Percentiles rank a stretch among this genome's conserved stretches.
Conservation (phyloP, 2,888 invertebrate species). For the Selenia dentaria region DNA sequence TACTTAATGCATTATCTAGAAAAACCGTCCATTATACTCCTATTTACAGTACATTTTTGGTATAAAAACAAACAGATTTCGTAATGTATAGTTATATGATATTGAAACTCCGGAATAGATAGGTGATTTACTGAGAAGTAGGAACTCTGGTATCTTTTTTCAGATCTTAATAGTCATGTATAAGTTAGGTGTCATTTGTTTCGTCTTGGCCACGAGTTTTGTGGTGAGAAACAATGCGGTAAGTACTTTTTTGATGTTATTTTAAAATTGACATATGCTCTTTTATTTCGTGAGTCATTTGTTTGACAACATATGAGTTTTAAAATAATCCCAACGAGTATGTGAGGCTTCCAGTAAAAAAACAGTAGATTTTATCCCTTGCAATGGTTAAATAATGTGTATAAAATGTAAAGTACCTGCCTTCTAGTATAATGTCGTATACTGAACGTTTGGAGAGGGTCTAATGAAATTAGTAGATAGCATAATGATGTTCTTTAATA, state of each 20-base stretch:
- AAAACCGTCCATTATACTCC: slow-evolving; percentile 25
- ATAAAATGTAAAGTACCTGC: too few species aligned
- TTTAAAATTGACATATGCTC: too few species aligned
- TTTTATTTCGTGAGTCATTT: too few species aligned
- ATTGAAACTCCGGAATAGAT: slow-evolving; percentile 4
- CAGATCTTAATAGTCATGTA: slow-evolving; percentile 19
- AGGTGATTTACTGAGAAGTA: slow-evolving; percentile 1
- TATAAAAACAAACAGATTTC: slow-evolving; percentile 21
- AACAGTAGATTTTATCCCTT: too few species aligned
- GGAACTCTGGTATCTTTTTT: background rate
- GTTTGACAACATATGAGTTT: too few species aligned
- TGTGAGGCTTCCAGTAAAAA: too few species aligned
- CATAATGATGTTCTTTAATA: too few species aligned
- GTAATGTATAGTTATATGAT: slow-evolving; percentile 20
- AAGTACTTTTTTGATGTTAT: slow-evolving; percentile 19
- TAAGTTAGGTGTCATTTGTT: slow-evolving; percentile 22
- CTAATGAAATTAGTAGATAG: too few species aligned
- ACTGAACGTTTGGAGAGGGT: too few species aligned
- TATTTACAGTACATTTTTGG: slow-evolving; percentile 16
- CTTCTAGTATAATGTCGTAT: too few species aligned
- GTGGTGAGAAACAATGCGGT: slow-evolving; percentile 33
- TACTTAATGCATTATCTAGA: slow-evolving; percentile 25
- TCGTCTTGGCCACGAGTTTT: slow-evolving; percentile 22
- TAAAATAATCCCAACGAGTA: too few species aligned
- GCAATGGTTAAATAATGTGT: too few species aligned